A percentile compares a stretch with the other conserved stretches of the same genome.
Conservation (phyloP, 2,888 invertebrate genomes). For the Phytoseiulus persimilis region DNA sequence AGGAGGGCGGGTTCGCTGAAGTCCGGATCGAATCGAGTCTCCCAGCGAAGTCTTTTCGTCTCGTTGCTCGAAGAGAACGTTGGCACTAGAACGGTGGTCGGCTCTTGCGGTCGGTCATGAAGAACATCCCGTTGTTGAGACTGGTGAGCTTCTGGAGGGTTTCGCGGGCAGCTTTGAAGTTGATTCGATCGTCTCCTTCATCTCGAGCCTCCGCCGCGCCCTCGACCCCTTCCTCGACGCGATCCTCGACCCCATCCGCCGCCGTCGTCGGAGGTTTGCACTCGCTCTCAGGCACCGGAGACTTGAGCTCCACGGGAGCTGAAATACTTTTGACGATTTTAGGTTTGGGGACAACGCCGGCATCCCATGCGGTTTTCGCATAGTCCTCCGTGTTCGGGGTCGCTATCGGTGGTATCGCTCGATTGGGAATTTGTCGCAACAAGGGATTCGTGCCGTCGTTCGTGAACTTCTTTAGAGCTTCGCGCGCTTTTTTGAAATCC, state of each 20-base stretch:
- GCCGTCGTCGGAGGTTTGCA: background rate
- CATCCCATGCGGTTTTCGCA: background rate
- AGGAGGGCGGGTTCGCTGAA: too few species aligned
- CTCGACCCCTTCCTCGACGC: background rate
- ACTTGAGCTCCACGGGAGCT: background rate
- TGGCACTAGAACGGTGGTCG: slow-evolving; percentile 33
- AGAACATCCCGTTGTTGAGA: slow-evolving; percentile 36
- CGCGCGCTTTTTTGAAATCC: slow-evolving; percentile 29
- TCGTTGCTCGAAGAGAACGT: background rate
- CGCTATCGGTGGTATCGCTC: background rate
- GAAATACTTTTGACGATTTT: slow-evolving; percentile 16
- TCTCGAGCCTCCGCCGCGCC: background rate
- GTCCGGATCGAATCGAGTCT: too few species aligned
- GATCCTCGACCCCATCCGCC: background rate
- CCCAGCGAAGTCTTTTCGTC: too few species aligned
- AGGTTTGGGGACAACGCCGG: background rate
- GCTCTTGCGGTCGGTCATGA: slow-evolving; percentile 34
- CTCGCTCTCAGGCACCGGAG: background rate
- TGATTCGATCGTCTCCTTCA: slow-evolving; percentile 31
- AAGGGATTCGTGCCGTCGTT: slow-evolving; percentile 25
- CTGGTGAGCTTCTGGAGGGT: slow-evolving; percentile 28
- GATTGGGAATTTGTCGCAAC: slow-evolving; percentile 17
- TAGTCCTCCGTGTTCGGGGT: background rate
- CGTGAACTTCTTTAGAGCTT: slow-evolving; percentile 28
- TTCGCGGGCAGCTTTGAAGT: slow-evolving; percentile 27